A percentile compares a stretch with the other conserved stretches of the same genome.
Evolutionary conservation across 1,140 invertebrate species (phyloP).

Genomic region (Penaeus vannamei): DNA sequence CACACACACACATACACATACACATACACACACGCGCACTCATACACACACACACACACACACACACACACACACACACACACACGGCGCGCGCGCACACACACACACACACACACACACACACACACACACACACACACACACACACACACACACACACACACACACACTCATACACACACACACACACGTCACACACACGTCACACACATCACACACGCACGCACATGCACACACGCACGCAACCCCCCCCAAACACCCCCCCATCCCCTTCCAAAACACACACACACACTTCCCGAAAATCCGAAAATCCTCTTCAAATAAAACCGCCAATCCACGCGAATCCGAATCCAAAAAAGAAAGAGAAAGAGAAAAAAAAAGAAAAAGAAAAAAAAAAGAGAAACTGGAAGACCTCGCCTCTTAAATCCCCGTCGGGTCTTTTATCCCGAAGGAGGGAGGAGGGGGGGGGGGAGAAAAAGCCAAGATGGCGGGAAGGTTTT

Average conservation of each 20-base stretch:
- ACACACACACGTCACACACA: neutral
- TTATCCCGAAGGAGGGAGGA: too few species aligned
- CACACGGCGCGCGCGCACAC: conserved; percentile 9
- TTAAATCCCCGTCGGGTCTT: too few species aligned
- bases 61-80: conserved; percentile 11
- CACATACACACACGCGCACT: neutral
- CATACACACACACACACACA: conserved; percentile 11
- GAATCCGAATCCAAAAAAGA: too few species aligned
- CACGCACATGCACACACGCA: neutral
- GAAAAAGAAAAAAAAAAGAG: too few species aligned
- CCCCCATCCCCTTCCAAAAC: neutral
- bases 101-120: conserved; percentile 11
- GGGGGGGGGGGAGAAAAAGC: too few species aligned
- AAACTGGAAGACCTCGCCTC: too few species aligned
- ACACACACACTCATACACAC: neutral
- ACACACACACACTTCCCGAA: too few species aligned
- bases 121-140: conserved; percentile 11
- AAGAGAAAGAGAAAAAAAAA: too few species aligned
- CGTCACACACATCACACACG: neutral
- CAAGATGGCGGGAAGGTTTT: too few species aligned
- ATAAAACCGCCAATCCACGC: too few species aligned
- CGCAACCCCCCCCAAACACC: neutral
- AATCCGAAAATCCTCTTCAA: too few species aligned
- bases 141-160: neutral
- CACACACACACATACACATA: neutral